Conservation (phyloP, 2,113 vertebrate species). For the Scomber japonicus region DNA sequence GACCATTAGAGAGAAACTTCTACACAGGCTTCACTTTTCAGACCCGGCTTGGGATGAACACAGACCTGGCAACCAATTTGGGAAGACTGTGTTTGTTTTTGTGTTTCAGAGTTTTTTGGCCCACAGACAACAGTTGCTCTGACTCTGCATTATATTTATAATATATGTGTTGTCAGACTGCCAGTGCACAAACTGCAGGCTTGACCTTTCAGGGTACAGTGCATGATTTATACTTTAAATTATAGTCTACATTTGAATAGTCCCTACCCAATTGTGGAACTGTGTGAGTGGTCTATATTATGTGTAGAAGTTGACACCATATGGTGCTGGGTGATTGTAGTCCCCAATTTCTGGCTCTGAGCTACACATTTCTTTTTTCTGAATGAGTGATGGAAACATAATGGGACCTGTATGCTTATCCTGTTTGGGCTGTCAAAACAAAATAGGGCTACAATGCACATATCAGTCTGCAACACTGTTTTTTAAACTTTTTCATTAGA, state of each 20-base stretch:
- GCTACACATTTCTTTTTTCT: neutral
- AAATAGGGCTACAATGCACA: neutral
- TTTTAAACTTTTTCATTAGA: neutral
- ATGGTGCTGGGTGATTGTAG: too few relatives aligned
- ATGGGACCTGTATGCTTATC: conserved; percentile 15
- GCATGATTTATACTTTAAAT: neutral
- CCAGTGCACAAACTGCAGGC: neutral
- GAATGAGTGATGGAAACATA: conserved; percentile 28
- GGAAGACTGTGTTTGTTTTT: neutral
- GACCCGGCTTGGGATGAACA: too few relatives aligned
- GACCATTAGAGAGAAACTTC: too few relatives aligned
- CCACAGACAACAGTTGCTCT: neutral
- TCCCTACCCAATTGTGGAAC: neutral
- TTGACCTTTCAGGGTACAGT: neutral
- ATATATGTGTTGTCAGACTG: neutral
- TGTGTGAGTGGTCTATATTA: neutral
- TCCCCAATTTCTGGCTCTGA: too few relatives aligned
- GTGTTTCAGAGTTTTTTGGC: neutral
- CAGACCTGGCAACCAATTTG: neutral
- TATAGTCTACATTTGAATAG: neutral
- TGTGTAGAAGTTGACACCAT: neutral
- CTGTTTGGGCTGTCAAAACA: conserved; percentile 33
- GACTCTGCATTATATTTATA: neutral
- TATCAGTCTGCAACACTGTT: neutral
- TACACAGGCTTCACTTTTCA: too few relatives aligned